Percentiles rank a stretch among this genome's conserved stretches.
Evolutionary conservation across 2,113 vertebrate genomes (phyloP).

Genomic region (Pelecanoides urinatrix): DNA sequence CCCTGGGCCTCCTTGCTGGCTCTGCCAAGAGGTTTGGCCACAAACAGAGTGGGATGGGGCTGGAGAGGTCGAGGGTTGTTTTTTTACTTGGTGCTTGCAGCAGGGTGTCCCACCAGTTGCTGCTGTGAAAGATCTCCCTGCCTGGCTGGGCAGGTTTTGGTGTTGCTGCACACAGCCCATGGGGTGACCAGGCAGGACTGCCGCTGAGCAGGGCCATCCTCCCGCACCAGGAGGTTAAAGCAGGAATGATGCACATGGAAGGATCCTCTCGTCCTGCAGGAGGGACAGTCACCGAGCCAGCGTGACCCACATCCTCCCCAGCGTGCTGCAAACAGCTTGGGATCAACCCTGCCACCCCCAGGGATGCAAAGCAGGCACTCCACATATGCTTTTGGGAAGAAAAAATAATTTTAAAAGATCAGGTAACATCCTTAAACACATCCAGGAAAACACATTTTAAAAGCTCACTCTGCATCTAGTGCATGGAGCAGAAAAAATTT

Average conservation of each 20-base stretch:
- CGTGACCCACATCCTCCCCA: fast-evolving
- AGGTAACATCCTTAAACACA: not conserved
- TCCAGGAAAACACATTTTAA: not conserved
- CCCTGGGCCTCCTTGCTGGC: not conserved
- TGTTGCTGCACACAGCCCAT: not conserved
- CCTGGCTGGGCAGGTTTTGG: not conserved
- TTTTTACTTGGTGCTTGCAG: not conserved
- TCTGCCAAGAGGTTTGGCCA: not conserved
- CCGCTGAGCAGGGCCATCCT: not conserved
- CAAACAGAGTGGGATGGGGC: not conserved
- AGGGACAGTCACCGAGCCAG: not conserved
- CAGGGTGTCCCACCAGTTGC: not conserved
- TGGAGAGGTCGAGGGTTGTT: not conserved
- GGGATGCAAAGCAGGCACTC: not conserved
- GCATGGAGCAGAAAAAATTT: not conserved
- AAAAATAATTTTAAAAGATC: not conserved
- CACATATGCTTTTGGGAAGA: not conserved
- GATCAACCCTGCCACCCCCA: not conserved
- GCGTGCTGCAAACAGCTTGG: fast-evolving
- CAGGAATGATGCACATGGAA: not conserved
- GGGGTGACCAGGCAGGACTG: fast-evolving
- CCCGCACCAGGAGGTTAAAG: not conserved
- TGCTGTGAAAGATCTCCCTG: not conserved
- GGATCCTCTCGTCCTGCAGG: not conserved
- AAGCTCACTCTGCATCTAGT: not conserved